Percentiles rank a stretch among this genome's conserved stretches.
phyloP scores from a whole-genome alignment of 2,113 vertebrate species.

The Chroicocephalus ridibundus region DNA sequence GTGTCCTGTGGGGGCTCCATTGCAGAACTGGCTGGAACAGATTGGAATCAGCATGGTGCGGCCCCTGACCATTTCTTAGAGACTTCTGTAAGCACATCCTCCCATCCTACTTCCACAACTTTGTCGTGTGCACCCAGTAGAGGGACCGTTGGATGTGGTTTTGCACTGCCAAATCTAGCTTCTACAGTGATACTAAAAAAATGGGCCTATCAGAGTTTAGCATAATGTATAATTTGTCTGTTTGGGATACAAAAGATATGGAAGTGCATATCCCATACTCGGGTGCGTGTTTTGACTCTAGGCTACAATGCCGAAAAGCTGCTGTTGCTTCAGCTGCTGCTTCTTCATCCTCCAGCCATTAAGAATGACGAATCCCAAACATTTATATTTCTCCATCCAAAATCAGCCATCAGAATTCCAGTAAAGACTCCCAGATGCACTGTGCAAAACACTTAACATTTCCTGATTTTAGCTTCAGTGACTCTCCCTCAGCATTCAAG shows the following conservation, averaged over 20 bases:
- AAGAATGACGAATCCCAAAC: background rate
- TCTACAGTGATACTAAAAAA: background rate
- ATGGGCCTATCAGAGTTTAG: background rate
- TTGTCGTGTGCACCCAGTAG: background rate
- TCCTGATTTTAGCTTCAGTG: background rate
- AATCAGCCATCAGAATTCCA: background rate
- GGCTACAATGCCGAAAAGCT: background rate
- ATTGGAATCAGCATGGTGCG: background rate
- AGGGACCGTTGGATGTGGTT: background rate
- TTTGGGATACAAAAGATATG: background rate
- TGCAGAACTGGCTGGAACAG: background rate
- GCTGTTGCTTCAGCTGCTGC: background rate
- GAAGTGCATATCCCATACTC: rapidly evolving
- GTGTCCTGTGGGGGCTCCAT: background rate
- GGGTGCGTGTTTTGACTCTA: background rate
- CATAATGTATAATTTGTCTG: background rate
- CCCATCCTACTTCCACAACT: background rate
- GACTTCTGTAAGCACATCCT: background rate
- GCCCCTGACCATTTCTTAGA: background rate
- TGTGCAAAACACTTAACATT: background rate
- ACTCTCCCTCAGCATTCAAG: background rate
- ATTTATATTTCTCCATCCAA: background rate
- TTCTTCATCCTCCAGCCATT: background rate
- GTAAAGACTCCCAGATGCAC: background rate
- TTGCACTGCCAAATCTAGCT: background rate